phyloP scores from a whole-genome alignment of 2,113 vertebrate species.

The Hydrolagus affinis region DNA sequence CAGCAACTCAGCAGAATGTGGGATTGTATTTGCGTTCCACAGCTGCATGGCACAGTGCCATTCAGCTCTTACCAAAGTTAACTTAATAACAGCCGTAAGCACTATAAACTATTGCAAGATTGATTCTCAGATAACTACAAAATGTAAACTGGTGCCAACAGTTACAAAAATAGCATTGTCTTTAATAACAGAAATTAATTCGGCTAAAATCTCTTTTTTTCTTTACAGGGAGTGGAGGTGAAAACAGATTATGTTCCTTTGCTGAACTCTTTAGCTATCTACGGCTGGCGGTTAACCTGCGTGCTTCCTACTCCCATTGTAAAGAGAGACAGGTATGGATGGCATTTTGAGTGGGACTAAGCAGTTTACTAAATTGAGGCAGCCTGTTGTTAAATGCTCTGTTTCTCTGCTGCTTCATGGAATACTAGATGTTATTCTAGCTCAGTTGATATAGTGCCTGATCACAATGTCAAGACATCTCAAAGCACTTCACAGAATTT shows the following conservation, averaged over 20 bases:
- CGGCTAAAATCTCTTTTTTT: conserved; percentile 19
- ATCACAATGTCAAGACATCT: too few relatives aligned
- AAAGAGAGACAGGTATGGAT: conserved; percentile 80
- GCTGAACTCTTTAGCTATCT: conserved; percentile 82
- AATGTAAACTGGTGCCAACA: too few relatives aligned
- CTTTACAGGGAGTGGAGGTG: conserved; percentile 73
- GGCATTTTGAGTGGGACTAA: background rate
- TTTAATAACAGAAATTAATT: background rate
- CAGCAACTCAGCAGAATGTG: background rate
- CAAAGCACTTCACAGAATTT: too few relatives aligned
- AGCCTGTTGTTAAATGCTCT: background rate
- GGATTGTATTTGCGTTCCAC: background rate
- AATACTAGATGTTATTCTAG: background rate
- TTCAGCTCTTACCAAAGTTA: background rate
- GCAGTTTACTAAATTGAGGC: background rate
- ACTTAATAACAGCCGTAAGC: background rate
- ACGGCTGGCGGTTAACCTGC: conserved; percentile 90
- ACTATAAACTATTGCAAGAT: too few relatives aligned
- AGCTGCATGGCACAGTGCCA: too few relatives aligned
- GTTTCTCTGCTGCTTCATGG: background rate
- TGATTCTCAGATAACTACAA: background rate
- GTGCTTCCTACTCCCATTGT: conserved; percentile 86
- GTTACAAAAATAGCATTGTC: background rate
- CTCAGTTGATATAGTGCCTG: conserved; percentile 36
- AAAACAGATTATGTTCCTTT: conserved; percentile 88